A percentile compares a stretch with the other conserved stretches of the same genome.
phyloP scores from a whole-genome alignment of 2,888 invertebrate genomes.

The Eupithecia tripunctaria region DNA sequence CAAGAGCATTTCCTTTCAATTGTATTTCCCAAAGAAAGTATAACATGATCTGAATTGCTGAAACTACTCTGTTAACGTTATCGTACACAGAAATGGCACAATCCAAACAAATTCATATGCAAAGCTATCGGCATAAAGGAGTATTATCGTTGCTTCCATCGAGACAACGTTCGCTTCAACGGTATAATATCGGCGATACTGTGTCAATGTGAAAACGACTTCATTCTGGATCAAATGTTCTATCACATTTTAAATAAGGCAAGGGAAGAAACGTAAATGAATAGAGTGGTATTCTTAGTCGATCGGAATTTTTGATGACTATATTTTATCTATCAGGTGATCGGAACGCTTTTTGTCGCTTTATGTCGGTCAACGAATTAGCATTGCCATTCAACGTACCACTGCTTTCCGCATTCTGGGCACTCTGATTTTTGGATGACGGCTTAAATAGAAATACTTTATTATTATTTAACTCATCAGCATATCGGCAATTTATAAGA shows the following conservation, averaged over 20 bases:
- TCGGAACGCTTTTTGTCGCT: no score
- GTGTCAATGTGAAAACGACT: constrained; percentile 31
- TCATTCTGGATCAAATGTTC: constrained; percentile 15
- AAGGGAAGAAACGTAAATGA: background rate
- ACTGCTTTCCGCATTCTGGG: no score
- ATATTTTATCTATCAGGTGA: no score
- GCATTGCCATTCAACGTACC: no score
- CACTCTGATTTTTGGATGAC: no score
- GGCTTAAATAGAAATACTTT: no score
- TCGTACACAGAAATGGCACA: constrained; percentile 33
- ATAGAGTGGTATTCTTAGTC: no score
- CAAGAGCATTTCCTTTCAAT: constrained; percentile 8
- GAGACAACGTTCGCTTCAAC: constrained; percentile 34
- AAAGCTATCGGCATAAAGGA: constrained; percentile 36
- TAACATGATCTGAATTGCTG: constrained; percentile 31
- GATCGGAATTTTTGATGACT: no score
- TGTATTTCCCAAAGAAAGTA: constrained; percentile 17
- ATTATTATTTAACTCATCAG: no score
- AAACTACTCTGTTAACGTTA: constrained; percentile 34
- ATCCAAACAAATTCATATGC: constrained; percentile 38
- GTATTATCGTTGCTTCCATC: constrained; percentile 37
- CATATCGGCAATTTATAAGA: no score
- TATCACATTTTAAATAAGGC: constrained; percentile 1
- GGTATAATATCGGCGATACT: constrained; percentile 30
- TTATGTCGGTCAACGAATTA: no score